Conservation (phyloP, 2,888 invertebrate species). For the Aleiodes leptofemur region DNA sequence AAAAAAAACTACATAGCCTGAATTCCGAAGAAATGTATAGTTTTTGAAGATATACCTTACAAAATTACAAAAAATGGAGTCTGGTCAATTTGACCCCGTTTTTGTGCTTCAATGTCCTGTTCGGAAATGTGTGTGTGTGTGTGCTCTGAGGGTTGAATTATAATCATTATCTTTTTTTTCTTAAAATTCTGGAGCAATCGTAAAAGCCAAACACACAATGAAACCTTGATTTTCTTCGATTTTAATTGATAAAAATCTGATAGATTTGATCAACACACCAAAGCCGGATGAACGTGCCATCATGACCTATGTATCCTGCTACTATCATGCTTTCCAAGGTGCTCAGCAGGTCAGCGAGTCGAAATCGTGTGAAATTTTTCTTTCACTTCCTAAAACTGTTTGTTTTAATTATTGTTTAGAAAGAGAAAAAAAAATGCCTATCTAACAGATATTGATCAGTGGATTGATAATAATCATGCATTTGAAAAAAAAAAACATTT, state of each 20-base stretch:
- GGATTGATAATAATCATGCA: neutral
- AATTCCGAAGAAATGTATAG: too few relatives aligned
- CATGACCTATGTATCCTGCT: slow-evolving; percentile 99
- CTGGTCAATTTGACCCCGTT: too few relatives aligned
- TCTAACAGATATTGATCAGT: slow-evolving; percentile 6
- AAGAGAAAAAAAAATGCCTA: neutral
- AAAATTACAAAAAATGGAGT: too few relatives aligned
- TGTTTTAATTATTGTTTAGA: slow-evolving; percentile 5
- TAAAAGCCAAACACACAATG: slow-evolving; percentile 1
- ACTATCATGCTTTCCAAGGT: slow-evolving; percentile 99
- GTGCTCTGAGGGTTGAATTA: neutral
- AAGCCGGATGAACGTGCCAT: slow-evolving; percentile 99
- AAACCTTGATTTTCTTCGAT: slow-evolving; percentile 12
- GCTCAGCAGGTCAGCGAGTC: slow-evolving; percentile 91
- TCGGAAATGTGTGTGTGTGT: too few relatives aligned
- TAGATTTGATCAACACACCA: slow-evolving; percentile 99
- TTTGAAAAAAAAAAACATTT: neutral
- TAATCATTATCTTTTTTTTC: slow-evolving; percentile 1
- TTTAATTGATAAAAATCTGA: slow-evolving; percentile 59
- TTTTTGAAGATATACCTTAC: too few relatives aligned
- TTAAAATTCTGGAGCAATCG: neutral
- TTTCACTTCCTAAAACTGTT: slow-evolving; percentile 10
- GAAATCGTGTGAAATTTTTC: slow-evolving; percentile 39
- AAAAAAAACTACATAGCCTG: too few relatives aligned
- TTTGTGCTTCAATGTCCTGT: too few relatives aligned